Evolutionary conservation across 2,888 invertebrate genomes (phyloP).

Genomic region (Volucella inanis): DNA sequence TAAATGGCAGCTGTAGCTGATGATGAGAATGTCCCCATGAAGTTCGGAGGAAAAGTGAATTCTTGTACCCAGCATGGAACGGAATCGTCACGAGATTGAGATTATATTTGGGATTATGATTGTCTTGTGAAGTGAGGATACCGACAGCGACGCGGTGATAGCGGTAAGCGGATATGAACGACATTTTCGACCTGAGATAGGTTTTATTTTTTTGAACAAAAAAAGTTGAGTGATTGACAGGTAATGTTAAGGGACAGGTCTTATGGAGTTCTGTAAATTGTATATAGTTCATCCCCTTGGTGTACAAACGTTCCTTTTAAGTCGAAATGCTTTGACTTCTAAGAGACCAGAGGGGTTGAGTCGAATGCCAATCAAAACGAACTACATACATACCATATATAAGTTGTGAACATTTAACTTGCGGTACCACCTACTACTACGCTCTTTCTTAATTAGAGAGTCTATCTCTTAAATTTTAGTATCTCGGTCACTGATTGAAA

Average conservation of each 20-base stretch:
- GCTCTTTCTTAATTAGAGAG: background rate
- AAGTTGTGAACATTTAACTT: background rate
- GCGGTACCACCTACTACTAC: background rate
- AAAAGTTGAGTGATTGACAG: slow-evolving; percentile 45
- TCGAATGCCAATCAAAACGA: background rate
- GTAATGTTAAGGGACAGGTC: slow-evolving; percentile 1
- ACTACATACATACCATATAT: background rate
- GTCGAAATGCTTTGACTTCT: slow-evolving; percentile 6
- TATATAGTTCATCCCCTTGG: background rate
- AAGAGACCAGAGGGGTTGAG: background rate
- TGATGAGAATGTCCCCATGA: slow-evolving; percentile 49
- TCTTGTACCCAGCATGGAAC: slow-evolving; percentile 35
- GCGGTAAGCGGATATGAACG: background rate
- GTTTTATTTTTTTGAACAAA: background rate
- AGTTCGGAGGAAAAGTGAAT: slow-evolving; percentile 38
- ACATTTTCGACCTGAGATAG: background rate
- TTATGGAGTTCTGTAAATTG: background rate
- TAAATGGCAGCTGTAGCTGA: slow-evolving; percentile 53
- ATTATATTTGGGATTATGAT: slow-evolving; percentile 61
- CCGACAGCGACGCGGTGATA: background rate
- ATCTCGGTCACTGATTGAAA: no score
- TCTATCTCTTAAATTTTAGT: background rate
- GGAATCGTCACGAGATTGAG: slow-evolving; percentile 29
- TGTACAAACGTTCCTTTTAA: slow-evolving; percentile 17
- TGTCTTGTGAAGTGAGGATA: slow-evolving; percentile 1